phyloP scores from a whole-genome alignment of 2,797 vertebrate genomes.

The Tympanoctomys barrerae region DNA sequence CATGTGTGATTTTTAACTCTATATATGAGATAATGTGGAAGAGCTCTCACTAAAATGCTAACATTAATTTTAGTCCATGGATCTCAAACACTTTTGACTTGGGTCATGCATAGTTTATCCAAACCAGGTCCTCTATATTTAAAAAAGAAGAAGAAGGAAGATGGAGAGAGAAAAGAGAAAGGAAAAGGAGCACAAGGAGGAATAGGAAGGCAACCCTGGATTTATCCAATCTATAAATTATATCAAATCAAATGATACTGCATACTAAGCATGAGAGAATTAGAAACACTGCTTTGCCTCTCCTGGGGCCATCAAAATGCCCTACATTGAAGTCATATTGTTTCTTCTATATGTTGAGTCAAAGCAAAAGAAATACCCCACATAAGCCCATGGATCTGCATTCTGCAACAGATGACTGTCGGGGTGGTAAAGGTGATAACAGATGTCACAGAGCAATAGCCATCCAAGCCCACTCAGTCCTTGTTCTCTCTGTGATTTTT shows the following conservation, averaged over 20 bases:
- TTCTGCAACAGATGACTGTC: neutral
- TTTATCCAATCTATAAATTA: neutral
- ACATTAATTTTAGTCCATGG: constrained; percentile 12
- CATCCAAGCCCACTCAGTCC: neutral
- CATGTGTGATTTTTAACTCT: neutral
- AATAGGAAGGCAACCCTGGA: neutral
- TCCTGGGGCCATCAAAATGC: neutral
- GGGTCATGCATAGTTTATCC: neutral
- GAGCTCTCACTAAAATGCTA: constrained; percentile 38
- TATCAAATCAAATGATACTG: neutral
- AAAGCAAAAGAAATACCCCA: neutral
- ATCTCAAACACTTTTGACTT: neutral
- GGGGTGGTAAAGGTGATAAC: neutral
- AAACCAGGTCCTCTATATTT: constrained; percentile 31
- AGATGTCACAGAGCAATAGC: constrained; percentile 12
- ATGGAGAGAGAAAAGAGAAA: neutral
- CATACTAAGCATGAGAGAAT: neutral
- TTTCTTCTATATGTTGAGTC: neutral
- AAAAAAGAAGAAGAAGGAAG: neutral
- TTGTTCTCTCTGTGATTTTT: neutral
- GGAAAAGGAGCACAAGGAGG: neutral
- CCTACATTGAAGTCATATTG: neutral
- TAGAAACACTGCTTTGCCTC: neutral
- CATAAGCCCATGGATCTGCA: neutral
- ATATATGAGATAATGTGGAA: neutral